phyloP scores from a whole-genome alignment of 1,140 invertebrate species.

The Gerris buenoi region DNA sequence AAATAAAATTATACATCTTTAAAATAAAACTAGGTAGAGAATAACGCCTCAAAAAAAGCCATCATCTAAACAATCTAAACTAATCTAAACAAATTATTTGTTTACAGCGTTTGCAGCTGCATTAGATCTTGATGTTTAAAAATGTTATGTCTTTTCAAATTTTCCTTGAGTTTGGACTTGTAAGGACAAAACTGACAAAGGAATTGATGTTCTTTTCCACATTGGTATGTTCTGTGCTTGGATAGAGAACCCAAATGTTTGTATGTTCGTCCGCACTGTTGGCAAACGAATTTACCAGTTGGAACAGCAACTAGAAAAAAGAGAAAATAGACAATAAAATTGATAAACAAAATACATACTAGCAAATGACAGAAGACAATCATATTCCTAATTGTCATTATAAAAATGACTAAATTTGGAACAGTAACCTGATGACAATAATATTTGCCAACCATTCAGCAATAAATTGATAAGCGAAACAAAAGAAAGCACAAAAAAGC shows the following conservation, averaged over 20 bases:
- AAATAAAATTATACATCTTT: no score
- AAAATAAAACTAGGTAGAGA: no score
- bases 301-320: constrained; percentile 32
- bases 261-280: constrained; percentile 21
- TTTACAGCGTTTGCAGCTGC: no score
- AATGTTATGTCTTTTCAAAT: not conserved
- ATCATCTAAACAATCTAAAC: no score
- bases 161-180: not conserved
- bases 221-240: not conserved
- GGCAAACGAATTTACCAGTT: constrained; percentile 36
- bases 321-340: not conserved
- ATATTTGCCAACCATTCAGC: no score
- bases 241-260: not conserved
- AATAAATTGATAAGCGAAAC: no score
- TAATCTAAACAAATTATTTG: no score
- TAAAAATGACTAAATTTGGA: no score
- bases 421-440: no score
- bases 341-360: not conserved
- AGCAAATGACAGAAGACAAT: constrained; percentile 19
- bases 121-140: no score
- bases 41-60: no score
- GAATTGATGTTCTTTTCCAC: not conserved
- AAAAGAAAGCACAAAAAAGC: no score
- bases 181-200: not conserved
- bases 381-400: constrained; percentile 19